Conservation (phyloP, 2,113 vertebrate genomes). For the Hypocryptadius cinnamomeus region DNA sequence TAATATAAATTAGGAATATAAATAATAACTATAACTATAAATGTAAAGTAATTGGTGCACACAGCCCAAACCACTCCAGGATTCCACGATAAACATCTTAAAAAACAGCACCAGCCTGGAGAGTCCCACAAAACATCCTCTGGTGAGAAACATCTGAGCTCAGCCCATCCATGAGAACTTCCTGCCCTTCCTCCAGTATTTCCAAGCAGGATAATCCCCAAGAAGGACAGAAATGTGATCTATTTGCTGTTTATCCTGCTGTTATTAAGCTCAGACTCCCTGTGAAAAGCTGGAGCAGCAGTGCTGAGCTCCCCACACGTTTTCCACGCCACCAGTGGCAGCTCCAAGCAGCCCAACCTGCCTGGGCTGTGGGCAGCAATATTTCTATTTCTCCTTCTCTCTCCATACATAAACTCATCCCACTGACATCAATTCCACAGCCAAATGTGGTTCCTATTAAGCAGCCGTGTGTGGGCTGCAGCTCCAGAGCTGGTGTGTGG, state of each 20-base stretch:
- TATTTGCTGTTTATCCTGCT: not conserved
- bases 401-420: not conserved
- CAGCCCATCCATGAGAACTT: not conserved
- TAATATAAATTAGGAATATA: too few species aligned
- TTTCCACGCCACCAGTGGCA: not conserved
- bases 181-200: not conserved
- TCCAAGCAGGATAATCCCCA: not conserved
- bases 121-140: not conserved
- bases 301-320: not conserved
- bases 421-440: not conserved
- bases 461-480: not conserved
- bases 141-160: not conserved
- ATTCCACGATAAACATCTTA: not conserved
- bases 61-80: not conserved
- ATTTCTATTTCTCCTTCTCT: not conserved
- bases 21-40: not conserved
- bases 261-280: not conserved
- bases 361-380: not conserved
- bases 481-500: not conserved
- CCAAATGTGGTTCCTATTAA: conserved; percentile 10
- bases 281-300: not conserved
- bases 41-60: not conserved
- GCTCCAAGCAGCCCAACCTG: not conserved
- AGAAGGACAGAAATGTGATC: not conserved
- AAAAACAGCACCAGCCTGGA: not conserved